Evolutionary conservation across 1,140 invertebrate species (phyloP), one percentile per base, ranked within the genome.

Genomic region (Dendrolimus kikuchii): DNA sequence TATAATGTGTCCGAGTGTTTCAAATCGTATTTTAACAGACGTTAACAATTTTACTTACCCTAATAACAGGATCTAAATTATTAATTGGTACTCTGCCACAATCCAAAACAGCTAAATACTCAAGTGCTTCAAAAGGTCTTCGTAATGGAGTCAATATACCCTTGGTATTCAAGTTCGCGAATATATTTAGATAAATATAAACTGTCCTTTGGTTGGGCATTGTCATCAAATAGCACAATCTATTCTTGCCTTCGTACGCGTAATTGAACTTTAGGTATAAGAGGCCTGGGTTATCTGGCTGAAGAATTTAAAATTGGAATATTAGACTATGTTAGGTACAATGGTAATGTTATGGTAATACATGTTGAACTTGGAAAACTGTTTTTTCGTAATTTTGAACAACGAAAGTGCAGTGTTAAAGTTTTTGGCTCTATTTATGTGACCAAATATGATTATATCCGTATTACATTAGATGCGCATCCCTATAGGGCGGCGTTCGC

Each of bases 41-140:
- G 45, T 23, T 9, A 6, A 46, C 9, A 6, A 9, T n/a, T 46
- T n/a, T 7, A 47, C 72, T 69, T 68, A 86, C 85, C 57, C 83
- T 68, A 57, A 84, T 77, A 40, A 87, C 85, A 5, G 81, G 75
- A 70, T 87, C 81, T 53, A 85, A 67, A 63, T 86, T 87, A 59
- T 86, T 86, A 40, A 86, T 86, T 40, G 80, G 83, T 5, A 86
- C 83, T 68, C 68, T 77, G 7, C 85, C 85, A 62, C 82, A 81
- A 46, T 87, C 73, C 48, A 87, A 46, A 8, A 79, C 61, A 2
- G 77, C 71, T 36, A 80, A 61, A 57, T 77, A 79, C 5, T 74
- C 68, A 0, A 57, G 50, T 8, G 57, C 51, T 5, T 59, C 57
- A 0, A 66, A 38, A 6, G 58, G 64, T 9, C 78, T 64, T 46